Conservation (phyloP, 2,888 invertebrate genomes). For the Drosophila monieri region DNA sequence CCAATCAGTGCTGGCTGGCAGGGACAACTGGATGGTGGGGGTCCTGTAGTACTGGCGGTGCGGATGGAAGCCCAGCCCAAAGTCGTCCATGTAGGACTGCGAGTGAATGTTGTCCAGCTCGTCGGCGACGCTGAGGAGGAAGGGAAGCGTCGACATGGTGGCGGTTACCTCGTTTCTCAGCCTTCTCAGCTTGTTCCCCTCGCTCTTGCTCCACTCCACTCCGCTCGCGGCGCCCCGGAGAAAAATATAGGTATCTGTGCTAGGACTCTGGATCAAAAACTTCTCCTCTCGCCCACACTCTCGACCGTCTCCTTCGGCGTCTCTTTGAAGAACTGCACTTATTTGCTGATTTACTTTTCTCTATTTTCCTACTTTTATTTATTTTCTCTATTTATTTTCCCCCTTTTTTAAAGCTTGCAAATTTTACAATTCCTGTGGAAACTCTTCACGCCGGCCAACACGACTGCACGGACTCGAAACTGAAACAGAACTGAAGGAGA, state of each 20-base stretch:
- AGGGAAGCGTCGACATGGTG: slow-evolving; percentile 83
- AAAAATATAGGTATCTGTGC: slow-evolving; percentile 70
- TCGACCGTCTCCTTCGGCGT: neutral
- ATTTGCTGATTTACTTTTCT: slow-evolving; percentile 31
- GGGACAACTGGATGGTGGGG: slow-evolving; percentile 82
- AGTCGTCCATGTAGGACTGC: slow-evolving; percentile 83
- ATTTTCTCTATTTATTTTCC: slow-evolving; percentile 28
- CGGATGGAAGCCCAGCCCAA: slow-evolving; percentile 83
- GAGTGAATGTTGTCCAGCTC: slow-evolving; percentile 83
- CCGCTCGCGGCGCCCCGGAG: slow-evolving; percentile 16
- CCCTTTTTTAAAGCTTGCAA: slow-evolving; percentile 18
- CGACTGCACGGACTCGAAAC: slow-evolving; percentile 78
- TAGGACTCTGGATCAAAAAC: slow-evolving; percentile 30
- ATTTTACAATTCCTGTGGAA: slow-evolving; percentile 29
- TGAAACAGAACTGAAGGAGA: slow-evolving; percentile 78
- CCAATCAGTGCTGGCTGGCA: slow-evolving; percentile 83
- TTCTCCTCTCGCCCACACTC: slow-evolving; percentile 13
- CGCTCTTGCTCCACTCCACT: slow-evolving; percentile 10
- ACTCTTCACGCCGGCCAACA: slow-evolving; percentile 44
- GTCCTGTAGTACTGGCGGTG: slow-evolving; percentile 83
- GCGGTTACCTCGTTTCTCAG: slow-evolving; percentile 24
- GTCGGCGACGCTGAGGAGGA: slow-evolving; percentile 83
- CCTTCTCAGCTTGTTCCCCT: slow-evolving; percentile 10
- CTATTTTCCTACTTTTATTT: slow-evolving; percentile 19
- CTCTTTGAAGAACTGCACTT: slow-evolving; percentile 20